phyloP scores from a whole-genome alignment of 2,888 invertebrate genomes.

The Diabrotica balteata region DNA sequence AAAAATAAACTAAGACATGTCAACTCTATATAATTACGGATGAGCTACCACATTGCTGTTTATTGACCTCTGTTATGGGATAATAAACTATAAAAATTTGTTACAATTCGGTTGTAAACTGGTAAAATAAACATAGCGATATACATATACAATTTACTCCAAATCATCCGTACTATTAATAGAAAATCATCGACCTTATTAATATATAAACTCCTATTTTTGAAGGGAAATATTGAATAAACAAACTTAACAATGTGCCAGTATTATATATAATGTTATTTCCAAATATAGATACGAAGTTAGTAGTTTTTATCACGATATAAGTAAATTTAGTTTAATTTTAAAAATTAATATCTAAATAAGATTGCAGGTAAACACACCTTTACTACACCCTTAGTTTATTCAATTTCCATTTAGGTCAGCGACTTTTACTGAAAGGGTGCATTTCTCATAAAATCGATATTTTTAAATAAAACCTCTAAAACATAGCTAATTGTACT shows the following conservation, averaged over 20 bases:
- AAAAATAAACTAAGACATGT: too few species aligned
- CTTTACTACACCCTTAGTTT: slow-evolving; percentile 7
- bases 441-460: slow-evolving; percentile 25
- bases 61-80: too few species aligned
- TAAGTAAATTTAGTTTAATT: too few species aligned
- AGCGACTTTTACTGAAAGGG: slow-evolving; percentile 29
- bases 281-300: too few species aligned
- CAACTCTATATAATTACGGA: too few species aligned
- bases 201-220: slow-evolving; percentile 4
- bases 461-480: slow-evolving; percentile 14
- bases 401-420: slow-evolving; percentile 29
- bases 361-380: slow-evolving; percentile 17
- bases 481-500: slow-evolving; percentile 3
- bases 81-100: too few species aligned
- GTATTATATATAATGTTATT: background rate
- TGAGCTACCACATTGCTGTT: too few species aligned
- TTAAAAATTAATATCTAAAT: too few species aligned
- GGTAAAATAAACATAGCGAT: too few species aligned
- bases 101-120: too few species aligned
- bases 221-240: slow-evolving; percentile 13
- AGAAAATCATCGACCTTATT: background rate
- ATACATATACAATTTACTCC: background rate
- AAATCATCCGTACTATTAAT: background rate
- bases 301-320: too few species aligned
- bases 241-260: slow-evolving; percentile 4